Base-by-base conservation (phyloP, 2,888 invertebrate species). In the Phengaris alcon region DNA sequence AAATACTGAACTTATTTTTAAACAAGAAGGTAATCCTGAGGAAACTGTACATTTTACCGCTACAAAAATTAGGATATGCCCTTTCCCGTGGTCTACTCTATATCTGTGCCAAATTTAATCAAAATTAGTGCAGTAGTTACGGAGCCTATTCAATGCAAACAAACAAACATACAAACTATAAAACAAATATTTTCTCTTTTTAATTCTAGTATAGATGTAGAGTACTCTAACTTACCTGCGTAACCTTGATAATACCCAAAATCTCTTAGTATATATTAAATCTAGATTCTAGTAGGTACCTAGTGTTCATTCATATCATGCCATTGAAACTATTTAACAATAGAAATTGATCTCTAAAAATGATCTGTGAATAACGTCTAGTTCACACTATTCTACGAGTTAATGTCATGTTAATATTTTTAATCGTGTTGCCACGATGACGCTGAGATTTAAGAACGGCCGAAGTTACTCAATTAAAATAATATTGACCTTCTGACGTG, bases 371-470 rank as follows among this genome's bases (percentile, higher is more conserved):
- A 22, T 22, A 12, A 6, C 10, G 22, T 10, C 15, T 22, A 22
- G 10, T 59, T 59, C 59, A 59, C 59, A 59, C 48, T 48, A 48
- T 48, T 59, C 59, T 15, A 22, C 22, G 5, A 48, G 22, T 22
- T 59, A 59, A 59, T 59, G 9, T 7, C 9, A 59, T 55, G 55
- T 55, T 22, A 59, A 59, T 59, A 22, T 59, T 22, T n/a, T 57
- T 22, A 57, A 57, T 59, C 15, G 64, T 9, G 64, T 64, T 64
- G 64, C 35, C 64, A 44, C 44, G 64, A 64, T 35, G 64, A 64
- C 64, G 35, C 13, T 22, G 10, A 64, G 59, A 35, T 48, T 44
- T 35, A 64, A 64, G 64, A 44, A 64, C 64, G 10, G 54, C 54
- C 13, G 12, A 64, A 13, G 35, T 59, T 59, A 59, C 10, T 64